Percentiles rank a stretch among this genome's conserved stretches.
Evolutionary conservation across 2,888 invertebrate genomes (phyloP).

Genomic region (Pseudanteris insignis): DNA sequence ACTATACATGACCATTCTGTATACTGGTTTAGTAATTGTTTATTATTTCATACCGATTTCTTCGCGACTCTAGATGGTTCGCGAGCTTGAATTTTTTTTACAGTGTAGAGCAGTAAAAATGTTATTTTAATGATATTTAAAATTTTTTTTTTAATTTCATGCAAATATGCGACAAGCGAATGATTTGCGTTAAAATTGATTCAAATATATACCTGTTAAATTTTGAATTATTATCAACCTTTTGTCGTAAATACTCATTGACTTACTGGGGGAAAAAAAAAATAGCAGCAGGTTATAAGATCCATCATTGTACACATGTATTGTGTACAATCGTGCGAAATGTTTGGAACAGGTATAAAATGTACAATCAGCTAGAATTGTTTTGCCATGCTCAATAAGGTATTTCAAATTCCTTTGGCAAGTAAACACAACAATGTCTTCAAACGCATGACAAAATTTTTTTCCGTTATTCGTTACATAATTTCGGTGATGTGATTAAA

Average conservation of each 20-base stretch:
- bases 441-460: slow-evolving; percentile 4
- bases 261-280: slow-evolving; percentile 1
- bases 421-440: slow-evolving; percentile 3
- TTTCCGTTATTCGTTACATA: background rate
- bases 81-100: too few species aligned
- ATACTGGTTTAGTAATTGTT: too few species aligned
- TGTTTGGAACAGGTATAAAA: slow-evolving; percentile 1
- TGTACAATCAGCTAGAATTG: slow-evolving; percentile 1
- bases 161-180: too few species aligned
- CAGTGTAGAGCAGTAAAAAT: too few species aligned
- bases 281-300: background rate
- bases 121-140: too few species aligned
- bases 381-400: background rate
- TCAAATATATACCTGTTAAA: slow-evolving; percentile 4
- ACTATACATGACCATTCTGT: too few species aligned
- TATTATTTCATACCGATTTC: too few species aligned
- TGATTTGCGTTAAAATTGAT: too few species aligned
- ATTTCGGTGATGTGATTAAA: background rate
- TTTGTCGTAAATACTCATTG: background rate
- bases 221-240: slow-evolving; percentile 3
- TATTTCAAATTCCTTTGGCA: slow-evolving; percentile 6
- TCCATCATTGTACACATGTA: slow-evolving; percentile 3
- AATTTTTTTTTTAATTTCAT: too few species aligned
- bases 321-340: slow-evolving; percentile 11
- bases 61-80: too few species aligned